Conservation (phyloP, 2,797 vertebrate species). For the Artibeus jamaicensis region DNA sequence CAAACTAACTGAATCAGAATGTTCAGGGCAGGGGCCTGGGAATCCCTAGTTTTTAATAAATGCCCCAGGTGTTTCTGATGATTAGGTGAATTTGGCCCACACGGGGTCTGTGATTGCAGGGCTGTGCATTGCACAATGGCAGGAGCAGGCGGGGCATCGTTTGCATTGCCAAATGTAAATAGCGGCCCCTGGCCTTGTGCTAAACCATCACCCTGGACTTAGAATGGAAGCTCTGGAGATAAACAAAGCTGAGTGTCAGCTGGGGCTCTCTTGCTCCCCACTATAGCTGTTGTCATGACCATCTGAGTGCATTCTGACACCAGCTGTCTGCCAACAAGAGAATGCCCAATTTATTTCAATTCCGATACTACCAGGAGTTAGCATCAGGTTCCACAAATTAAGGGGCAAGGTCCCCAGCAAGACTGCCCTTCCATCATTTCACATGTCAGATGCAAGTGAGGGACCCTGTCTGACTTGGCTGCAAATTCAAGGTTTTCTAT, state of each 20-base stretch:
- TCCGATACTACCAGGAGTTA: not conserved
- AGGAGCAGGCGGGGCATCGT: not conserved
- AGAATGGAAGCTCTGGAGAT: not conserved
- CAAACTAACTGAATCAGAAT: not conserved
- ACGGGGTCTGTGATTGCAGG: not conserved
- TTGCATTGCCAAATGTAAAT: not conserved
- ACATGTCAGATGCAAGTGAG: not conserved
- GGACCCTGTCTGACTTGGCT: not conserved
- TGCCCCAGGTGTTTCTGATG: not conserved
- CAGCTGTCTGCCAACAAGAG: not conserved
- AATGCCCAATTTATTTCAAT: not conserved
- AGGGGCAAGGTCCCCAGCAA: not conserved
- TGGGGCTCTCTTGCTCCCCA: not conserved
- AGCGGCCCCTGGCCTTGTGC: accelerated
- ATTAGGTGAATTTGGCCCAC: not conserved
- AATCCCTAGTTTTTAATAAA: not conserved
- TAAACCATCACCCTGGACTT: not conserved
- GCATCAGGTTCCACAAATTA: not conserved
- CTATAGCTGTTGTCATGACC: not conserved
- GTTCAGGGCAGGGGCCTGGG: not conserved
- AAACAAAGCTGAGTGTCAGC: not conserved
- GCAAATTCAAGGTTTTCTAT: not conserved
- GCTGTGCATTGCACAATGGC: not conserved
- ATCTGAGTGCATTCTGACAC: not conserved
- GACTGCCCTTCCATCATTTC: not conserved